Evolutionary conservation across 2,888 invertebrate species (phyloP).

Genomic region (Diplazon laetatorius): DNA sequence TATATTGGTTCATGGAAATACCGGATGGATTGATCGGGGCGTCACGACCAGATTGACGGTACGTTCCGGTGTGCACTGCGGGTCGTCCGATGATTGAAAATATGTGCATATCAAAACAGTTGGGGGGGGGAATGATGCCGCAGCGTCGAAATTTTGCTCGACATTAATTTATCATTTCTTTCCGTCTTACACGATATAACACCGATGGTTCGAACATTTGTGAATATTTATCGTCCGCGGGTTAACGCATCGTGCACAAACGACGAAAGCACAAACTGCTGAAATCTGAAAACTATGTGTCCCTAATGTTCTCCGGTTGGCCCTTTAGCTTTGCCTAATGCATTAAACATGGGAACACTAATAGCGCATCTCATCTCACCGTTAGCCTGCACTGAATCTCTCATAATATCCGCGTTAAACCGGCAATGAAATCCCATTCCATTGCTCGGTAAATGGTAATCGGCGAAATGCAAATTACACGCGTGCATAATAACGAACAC

Average conservation of each 20-base stretch:
- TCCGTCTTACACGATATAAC: background rate
- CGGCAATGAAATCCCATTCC: background rate
- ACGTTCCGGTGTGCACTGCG: constrained; percentile 19
- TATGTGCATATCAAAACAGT: constrained; percentile 29
- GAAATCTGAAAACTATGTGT: constrained; percentile 43
- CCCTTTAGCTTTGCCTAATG: constrained; percentile 28
- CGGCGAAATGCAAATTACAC: background rate
- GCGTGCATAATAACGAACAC: constrained; percentile 1
- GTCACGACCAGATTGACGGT: constrained; percentile 15
- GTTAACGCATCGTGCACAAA: constrained; percentile 46
- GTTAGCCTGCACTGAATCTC: constrained; percentile 16
- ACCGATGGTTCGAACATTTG: constrained; percentile 6
- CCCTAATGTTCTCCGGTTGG: constrained; percentile 36
- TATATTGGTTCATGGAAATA: constrained; percentile 35
- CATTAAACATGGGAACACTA: constrained; percentile 42
- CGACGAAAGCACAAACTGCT: constrained; percentile 13
- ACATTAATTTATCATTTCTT: no score
- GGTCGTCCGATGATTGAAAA: constrained; percentile 8
- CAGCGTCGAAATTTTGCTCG: background rate
- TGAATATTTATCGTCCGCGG: constrained; percentile 47
- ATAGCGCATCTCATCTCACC: background rate
- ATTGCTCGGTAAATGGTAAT: background rate
- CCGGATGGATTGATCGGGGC: background rate
- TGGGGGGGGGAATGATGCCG: background rate
- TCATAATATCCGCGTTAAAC: constrained; percentile 44